These are phyloP conservation scores for Zaprionus tsacasi DNA, from an alignment of 1,140 invertebrate species.

Conservation along the genomic window DNA sequence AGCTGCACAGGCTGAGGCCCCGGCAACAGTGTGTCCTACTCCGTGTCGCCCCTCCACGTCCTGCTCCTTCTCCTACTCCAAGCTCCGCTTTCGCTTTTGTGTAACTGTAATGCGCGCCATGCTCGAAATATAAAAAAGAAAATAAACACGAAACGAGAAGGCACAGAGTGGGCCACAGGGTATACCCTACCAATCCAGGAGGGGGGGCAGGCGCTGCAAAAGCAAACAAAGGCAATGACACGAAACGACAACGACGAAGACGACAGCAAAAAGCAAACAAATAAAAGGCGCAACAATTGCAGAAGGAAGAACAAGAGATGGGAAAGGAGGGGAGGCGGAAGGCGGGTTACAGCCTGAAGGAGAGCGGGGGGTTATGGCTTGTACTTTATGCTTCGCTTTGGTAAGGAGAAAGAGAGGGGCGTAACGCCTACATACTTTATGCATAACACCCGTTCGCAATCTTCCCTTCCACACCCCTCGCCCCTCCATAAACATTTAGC, in stretches of 20 bases:
- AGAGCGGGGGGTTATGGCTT: not conserved
- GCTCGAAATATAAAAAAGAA: slow-evolving; percentile 75
- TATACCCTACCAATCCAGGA: not conserved
- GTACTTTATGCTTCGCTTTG: not conserved
- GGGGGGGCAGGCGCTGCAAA: slow-evolving; percentile 48
- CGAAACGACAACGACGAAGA: slow-evolving; percentile 62
- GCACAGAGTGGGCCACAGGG: not conserved
- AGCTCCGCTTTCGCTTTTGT: slow-evolving; percentile 54
- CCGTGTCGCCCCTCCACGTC: not conserved
- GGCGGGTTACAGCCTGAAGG: not conserved
- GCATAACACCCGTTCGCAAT: slow-evolving; percentile 23
- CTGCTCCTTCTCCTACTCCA: slow-evolving; percentile 13
- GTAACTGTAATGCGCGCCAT: slow-evolving; percentile 61
- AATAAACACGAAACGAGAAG: slow-evolving; percentile 64
- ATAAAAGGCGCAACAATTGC: slow-evolving; percentile 82
- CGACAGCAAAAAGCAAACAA: slow-evolving; percentile 70
- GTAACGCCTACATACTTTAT: slow-evolving; percentile 31
- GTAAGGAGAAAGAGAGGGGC: not conserved
- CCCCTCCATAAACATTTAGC: slow-evolving; percentile 38
- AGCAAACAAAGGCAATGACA: slow-evolving; percentile 82
- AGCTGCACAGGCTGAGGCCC: too few relatives aligned
- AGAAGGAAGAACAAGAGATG: slow-evolving; percentile 22
- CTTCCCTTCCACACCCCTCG: not conserved
- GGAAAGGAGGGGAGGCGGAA: not conserved
- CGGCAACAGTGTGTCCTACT: not conserved